Conservation (phyloP, 2,888 invertebrate species). For the Caenorhabditis wallacei region DNA sequence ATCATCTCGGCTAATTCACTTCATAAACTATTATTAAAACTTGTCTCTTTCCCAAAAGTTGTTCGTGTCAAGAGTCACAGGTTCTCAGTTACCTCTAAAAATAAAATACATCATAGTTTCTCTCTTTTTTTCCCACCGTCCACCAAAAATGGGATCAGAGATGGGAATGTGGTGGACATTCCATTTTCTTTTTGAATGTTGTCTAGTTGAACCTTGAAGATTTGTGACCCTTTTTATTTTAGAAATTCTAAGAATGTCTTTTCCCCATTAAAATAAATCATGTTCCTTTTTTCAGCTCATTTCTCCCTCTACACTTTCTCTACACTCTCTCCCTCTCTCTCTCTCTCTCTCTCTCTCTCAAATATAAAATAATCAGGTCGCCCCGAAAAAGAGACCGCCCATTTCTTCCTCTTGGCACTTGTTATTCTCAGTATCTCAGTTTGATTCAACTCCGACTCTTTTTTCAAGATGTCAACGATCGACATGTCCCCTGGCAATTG, state of each 20-base stretch:
- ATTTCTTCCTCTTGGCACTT: neutral
- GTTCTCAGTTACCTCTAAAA: neutral
- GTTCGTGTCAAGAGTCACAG: neutral
- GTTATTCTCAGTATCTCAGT: neutral
- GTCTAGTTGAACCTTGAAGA: neutral
- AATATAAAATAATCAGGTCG: conserved; percentile 18
- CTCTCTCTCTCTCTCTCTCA: neutral
- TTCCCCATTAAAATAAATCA: conserved; percentile 2
- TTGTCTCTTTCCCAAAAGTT: no score
- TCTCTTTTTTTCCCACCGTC: conserved; percentile 12
- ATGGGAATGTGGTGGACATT: neutral
- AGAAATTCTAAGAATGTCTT: neutral
- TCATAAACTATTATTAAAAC: neutral
- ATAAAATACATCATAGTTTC: conserved; percentile 1
- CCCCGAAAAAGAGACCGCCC: neutral
- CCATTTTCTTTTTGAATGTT: neutral
- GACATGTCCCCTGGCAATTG: conserved; percentile 47
- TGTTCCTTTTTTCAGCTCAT: neutral
- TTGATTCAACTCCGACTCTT: neutral
- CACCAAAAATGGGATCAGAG: conserved; percentile 8
- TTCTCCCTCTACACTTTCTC: neutral
- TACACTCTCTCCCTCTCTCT: neutral
- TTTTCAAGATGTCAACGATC: neutral
- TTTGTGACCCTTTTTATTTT: neutral
- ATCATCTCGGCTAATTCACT: neutral